Conservation (phyloP, 2,888 invertebrate genomes). For the Callyntrura sp. region DNA sequence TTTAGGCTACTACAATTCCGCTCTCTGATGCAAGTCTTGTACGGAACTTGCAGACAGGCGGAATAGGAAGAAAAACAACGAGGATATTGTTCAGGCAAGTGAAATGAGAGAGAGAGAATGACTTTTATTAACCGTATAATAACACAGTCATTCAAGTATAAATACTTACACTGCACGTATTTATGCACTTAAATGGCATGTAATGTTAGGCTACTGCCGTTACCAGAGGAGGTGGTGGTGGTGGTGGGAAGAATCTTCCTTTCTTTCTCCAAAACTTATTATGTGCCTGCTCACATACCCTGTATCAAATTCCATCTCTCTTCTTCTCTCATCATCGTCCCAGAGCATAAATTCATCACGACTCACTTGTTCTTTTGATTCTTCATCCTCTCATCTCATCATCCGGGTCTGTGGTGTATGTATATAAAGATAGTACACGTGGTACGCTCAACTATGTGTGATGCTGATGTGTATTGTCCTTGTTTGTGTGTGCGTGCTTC, state of each 20-base stretch:
- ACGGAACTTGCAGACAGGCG: background rate
- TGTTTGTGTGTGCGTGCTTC: background rate
- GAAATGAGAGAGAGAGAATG: constrained; percentile 33
- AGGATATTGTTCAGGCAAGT: constrained; percentile 5
- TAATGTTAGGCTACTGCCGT: constrained; percentile 38
- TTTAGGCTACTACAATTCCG: no score
- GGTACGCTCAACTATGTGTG: constrained; percentile 20
- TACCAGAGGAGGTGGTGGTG: background rate
- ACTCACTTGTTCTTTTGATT: constrained; percentile 38
- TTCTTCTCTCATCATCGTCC: constrained; percentile 18
- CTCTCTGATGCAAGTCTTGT: no score
- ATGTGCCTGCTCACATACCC: constrained; percentile 37
- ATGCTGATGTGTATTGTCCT: constrained; percentile 13
- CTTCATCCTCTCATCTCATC: background rate
- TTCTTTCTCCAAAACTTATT: constrained; percentile 33
- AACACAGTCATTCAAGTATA: constrained; percentile 16
- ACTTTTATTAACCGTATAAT: constrained; percentile 61
- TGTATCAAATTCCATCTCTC: constrained; percentile 65
- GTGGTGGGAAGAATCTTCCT: background rate
- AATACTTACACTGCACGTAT: constrained; percentile 7
- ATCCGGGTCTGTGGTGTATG: background rate
- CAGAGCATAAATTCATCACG: constrained; percentile 41
- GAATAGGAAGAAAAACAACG: constrained; percentile 39
- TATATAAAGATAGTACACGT: background rate
- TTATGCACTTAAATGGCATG: constrained; percentile 37